These are phyloP conservation scores for Australoheros facetus DNA, from an alignment of 2,797 vertebrate species.

Conservation along the genomic window DNA sequence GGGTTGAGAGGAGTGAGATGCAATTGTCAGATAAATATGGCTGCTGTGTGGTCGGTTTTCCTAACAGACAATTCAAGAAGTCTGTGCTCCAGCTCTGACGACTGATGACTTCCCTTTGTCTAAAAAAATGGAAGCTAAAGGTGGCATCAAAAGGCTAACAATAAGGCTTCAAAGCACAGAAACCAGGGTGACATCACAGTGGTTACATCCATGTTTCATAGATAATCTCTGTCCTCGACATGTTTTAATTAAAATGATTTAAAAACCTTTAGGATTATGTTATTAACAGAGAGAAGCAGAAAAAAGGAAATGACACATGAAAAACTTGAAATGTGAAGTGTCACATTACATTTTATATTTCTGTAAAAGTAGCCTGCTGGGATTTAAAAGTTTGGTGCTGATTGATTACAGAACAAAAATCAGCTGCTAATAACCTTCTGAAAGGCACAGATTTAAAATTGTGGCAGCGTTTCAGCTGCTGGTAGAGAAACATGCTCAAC, in stretches of 20 bases:
- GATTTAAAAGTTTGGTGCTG: not conserved
- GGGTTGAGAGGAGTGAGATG: no score
- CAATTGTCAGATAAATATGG: not conserved
- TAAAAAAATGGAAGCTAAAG: not conserved
- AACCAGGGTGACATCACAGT: no score
- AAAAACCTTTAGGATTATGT: not conserved
- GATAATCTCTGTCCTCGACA: not conserved
- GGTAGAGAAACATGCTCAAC: not conserved
- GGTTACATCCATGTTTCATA: not conserved
- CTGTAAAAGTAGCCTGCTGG: not conserved
- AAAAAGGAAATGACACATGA: no score
- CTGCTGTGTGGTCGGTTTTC: not conserved
- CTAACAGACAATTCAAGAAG: not conserved
- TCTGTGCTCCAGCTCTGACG: not conserved
- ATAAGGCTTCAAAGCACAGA: not conserved
- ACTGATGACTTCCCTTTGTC: not conserved
- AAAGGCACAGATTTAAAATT: no score
- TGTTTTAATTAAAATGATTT: not conserved
- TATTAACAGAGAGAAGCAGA: not conserved
- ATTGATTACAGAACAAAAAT: not conserved
- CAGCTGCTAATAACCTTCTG: no score
- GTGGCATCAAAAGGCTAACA: not conserved
- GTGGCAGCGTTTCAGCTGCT: not conserved
- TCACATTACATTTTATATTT: accelerated
- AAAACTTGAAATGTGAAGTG: no score